phyloP scores from a whole-genome alignment of 2,888 invertebrate genomes.

The Heteromyza rotundicornis region DNA sequence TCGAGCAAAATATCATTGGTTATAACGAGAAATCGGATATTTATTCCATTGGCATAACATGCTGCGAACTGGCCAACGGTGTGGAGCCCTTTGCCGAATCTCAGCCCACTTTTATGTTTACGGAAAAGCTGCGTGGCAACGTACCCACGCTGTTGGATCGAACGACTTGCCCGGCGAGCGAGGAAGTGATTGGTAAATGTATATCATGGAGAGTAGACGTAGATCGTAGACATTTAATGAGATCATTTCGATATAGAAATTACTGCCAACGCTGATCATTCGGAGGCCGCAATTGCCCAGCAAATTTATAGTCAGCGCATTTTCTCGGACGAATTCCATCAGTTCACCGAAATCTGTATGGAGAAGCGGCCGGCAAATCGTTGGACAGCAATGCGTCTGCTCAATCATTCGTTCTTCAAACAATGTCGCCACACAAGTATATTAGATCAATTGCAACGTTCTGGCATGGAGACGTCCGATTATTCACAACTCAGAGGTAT shows the following conservation, averaged over 20 bases:
- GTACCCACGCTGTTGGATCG: conserved; percentile 78
- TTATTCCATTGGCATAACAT: conserved; percentile 87
- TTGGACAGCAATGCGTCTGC: conserved; percentile 73
- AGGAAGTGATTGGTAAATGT: conserved; percentile 56
- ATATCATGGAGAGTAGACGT: no score
- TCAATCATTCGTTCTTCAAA: conserved; percentile 80
- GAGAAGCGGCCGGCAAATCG: conserved; percentile 73
- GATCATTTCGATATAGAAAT: background rate
- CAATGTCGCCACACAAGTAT: conserved; percentile 63
- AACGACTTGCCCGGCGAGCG: conserved; percentile 69
- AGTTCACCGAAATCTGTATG: conserved; percentile 75
- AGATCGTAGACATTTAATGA: background rate
- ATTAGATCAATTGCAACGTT: conserved; percentile 52
- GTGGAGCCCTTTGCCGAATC: conserved; percentile 86
- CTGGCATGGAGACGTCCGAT: conserved; percentile 48
- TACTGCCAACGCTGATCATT: conserved; percentile 41
- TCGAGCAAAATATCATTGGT: conserved; percentile 87
- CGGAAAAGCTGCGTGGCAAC: conserved; percentile 81
- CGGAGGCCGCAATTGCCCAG: conserved; percentile 57
- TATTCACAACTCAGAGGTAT: conserved; percentile 48
- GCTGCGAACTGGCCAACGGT: conserved; percentile 81
- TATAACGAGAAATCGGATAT: conserved; percentile 90
- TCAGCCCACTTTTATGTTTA: conserved; percentile 87
- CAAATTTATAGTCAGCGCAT: conserved; percentile 68
- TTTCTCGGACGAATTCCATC: conserved; percentile 79